Percentiles rank a stretch among this genome's conserved stretches.
Evolutionary conservation across 2,888 invertebrate species (phyloP).

Genomic region (Coelogynopora nodosa): DNA sequence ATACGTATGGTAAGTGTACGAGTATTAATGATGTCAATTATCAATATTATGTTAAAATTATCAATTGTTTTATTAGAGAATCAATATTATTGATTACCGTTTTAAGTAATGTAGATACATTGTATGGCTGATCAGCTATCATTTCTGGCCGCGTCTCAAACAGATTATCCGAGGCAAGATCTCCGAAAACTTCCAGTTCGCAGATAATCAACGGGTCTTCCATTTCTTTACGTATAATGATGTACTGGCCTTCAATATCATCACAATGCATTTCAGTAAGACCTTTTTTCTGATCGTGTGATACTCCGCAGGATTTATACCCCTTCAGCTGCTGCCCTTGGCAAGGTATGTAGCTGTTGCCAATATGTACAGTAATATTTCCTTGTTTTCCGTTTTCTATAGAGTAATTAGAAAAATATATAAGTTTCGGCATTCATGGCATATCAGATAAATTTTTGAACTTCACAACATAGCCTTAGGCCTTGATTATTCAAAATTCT

Average conservation of each 20-base stretch:
- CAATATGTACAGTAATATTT: neutral
- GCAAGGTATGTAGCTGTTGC: neutral
- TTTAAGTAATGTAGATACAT: neutral
- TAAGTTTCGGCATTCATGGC: too few species aligned
- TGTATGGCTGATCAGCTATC: neutral
- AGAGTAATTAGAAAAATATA: too few species aligned
- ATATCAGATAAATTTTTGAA: too few species aligned
- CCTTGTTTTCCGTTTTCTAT: neutral
- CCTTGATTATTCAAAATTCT: too few species aligned
- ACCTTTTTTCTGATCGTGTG: neutral
- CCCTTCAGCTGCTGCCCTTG: neutral
- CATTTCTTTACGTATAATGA: neutral
- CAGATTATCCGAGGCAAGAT: neutral
- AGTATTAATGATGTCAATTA: too few species aligned
- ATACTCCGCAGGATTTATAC: neutral
- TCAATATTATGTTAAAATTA: too few species aligned
- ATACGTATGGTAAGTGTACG: too few species aligned
- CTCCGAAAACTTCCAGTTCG: slow-evolving; percentile 5
- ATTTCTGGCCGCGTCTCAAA: neutral
- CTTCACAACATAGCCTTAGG: too few species aligned
- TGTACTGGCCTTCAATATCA: slow-evolving; percentile 10
- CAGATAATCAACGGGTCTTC: neutral
- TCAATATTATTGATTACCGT: too few species aligned
- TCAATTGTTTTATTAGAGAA: too few species aligned
- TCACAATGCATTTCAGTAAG: neutral